Evolutionary conservation across 2,888 invertebrate genomes (phyloP).

Genomic region (Ceraclea dissimilis): DNA sequence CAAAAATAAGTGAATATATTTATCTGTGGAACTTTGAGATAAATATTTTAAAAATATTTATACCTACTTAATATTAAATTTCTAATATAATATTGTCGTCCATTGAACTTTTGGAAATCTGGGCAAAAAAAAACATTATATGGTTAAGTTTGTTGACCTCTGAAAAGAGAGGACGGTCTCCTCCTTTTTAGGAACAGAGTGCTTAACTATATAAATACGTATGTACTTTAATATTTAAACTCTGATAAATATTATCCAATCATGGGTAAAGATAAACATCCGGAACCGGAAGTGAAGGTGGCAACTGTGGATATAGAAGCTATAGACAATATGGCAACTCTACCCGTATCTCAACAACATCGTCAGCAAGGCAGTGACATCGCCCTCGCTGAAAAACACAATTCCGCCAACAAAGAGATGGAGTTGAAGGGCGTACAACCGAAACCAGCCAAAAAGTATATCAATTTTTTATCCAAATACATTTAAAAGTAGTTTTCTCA

Average conservation of each 20-base stretch:
- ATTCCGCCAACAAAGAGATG: slow-evolving; percentile 79
- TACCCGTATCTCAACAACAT: slow-evolving; percentile 72
- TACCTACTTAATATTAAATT: no score
- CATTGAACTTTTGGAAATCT: no score
- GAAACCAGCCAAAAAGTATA: slow-evolving; percentile 78
- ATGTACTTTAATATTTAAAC: neutral
- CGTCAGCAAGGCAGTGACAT: slow-evolving; percentile 60
- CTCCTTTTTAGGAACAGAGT: neutral
- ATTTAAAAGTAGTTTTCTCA: neutral
- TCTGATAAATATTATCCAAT: neutral
- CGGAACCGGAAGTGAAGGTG: slow-evolving; percentile 73
- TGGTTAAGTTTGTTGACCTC: neutral
- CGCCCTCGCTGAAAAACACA: slow-evolving; percentile 73
- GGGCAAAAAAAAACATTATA: no score
- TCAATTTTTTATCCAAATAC: neutral
- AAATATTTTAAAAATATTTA: no score
- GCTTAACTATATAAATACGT: neutral
- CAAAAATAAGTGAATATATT: no score
- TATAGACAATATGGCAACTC: slow-evolving; percentile 82
- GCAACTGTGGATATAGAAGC: slow-evolving; percentile 83
- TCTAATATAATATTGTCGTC: no score
- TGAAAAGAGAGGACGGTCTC: neutral
- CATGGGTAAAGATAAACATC: slow-evolving; percentile 48
- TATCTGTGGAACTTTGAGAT: no score
- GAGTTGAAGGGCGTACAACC: slow-evolving; percentile 79